Evolutionary conservation across 1,140 invertebrate genomes (phyloP).

Genomic region (Rhagoletis zephyria): DNA sequence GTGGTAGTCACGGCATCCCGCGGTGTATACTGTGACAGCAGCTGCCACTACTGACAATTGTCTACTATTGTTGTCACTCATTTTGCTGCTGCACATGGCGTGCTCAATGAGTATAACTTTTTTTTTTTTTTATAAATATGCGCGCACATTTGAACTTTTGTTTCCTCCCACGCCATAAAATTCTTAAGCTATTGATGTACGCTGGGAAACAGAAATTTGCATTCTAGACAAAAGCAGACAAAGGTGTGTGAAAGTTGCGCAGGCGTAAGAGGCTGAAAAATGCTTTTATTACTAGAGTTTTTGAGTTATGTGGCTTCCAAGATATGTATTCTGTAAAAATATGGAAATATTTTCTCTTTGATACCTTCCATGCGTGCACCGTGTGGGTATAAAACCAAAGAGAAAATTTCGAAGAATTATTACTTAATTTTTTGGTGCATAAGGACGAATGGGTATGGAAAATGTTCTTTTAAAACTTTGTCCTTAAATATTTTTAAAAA

Average conservation of each 20-base stretch:
- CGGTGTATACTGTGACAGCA: not conserved
- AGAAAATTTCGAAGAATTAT: too few relatives aligned
- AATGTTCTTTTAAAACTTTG: too few relatives aligned
- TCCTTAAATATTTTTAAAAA: too few relatives aligned
- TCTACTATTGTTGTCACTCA: not conserved
- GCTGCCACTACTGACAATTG: not conserved
- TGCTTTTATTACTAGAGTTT: not conserved
- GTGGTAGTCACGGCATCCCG: conserved; percentile 38
- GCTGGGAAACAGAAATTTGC: too few relatives aligned
- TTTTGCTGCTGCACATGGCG: not conserved
- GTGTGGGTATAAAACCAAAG: too few relatives aligned
- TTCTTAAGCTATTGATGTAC: not conserved
- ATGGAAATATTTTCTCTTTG: too few relatives aligned
- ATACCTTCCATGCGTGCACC: too few relatives aligned
- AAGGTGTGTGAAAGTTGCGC: not conserved
- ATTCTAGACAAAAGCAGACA: too few relatives aligned
- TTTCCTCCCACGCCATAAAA: not conserved
- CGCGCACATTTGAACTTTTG: not conserved
- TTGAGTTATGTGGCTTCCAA: not conserved
- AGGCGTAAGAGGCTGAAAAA: not conserved
- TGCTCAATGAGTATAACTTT: conserved; percentile 15
- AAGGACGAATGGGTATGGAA: too few relatives aligned
- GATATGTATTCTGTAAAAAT: not conserved
- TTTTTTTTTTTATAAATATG: not conserved
- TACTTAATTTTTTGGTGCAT: too few relatives aligned